Evolutionary conservation across 53 echinoderm and acorn worm species (phyloP), one percentile per base, ranked within the genome.

Genomic region (Paracentrotus lividus): DNA sequence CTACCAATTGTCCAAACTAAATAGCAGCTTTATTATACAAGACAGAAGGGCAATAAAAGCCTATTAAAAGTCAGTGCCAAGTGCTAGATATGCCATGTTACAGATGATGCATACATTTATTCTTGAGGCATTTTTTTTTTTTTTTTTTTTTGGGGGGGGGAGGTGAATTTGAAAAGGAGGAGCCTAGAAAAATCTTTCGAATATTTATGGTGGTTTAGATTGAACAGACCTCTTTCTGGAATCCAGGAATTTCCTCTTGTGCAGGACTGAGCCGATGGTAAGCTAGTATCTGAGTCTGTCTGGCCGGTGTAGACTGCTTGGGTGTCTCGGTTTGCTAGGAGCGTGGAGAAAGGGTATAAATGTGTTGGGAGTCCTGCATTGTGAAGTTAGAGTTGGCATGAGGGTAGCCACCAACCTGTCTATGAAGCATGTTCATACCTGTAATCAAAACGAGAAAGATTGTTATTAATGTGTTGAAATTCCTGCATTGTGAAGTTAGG

Each of bases 261-360:
- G 32, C 96, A 96, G 45, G 96, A 90, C 86, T 96, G 96, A 2
- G 93, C 90, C n/a, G 96, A 93, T 92, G 97, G 99, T 95, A 94
- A 99, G 18, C 96, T 91, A 16, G 97, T 90, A 24, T 97, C 97
- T 52, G 99, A 99, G 85, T 99, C 96, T n/a, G 97, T 67, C 77
- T 96, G 97, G 58, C 97, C 97, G 12, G 96, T 95, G 92, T 95
- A 96, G 36, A 99, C 96, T 23, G 99, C 96, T 59, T 99, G 96
- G 36, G 99, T 97, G 6, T 97, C 99, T 68, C 95, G 86, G 87
- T 99, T 99, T 43, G 99, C 99, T 76, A 99, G 94, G 24, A 95
- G 85, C 21, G 99, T 99, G 31, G 99, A 99, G 95, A 99, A 99
- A 44, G 96, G 95, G 87, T 95, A 97, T 7, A 96, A 8, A 96